phyloP scores from a whole-genome alignment of 1,140 invertebrate species.

The Papilio helenus region DNA sequence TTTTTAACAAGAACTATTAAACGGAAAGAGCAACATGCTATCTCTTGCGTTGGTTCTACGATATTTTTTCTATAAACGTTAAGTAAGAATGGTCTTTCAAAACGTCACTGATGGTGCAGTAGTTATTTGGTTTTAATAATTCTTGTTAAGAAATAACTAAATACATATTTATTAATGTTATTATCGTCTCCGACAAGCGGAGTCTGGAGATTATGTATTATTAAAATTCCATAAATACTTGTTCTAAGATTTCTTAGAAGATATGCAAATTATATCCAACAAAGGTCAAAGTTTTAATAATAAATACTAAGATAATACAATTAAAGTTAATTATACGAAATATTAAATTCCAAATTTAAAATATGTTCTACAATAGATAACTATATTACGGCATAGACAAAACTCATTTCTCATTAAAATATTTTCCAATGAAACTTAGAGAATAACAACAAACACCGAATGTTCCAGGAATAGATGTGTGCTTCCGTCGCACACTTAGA shows the following conservation, averaged over 20 bases:
- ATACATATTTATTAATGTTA: too few relatives aligned
- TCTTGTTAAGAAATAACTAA: slow-evolving; percentile 42
- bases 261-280: background rate
- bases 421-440: background rate
- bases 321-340: background rate
- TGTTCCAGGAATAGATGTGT: background rate
- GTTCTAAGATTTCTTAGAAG: background rate
- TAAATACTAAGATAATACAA: background rate
- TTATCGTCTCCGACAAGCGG: too few relatives aligned
- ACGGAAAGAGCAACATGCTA: too few relatives aligned
- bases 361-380: too few relatives aligned
- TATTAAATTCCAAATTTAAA: background rate
- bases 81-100: slow-evolving; percentile 17
- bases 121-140: slow-evolving; percentile 61
- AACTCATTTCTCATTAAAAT: background rate
- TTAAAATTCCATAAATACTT: background rate
- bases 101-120: slow-evolving; percentile 52
- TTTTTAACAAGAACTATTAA: too few relatives aligned
- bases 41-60: too few relatives aligned
- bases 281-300: background rate
- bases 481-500: slow-evolving; percentile 30
- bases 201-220: too few relatives aligned
- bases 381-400: too few relatives aligned
- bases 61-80: background rate
- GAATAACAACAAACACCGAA: slow-evolving; percentile 9